Base-by-base conservation (phyloP, 2,888 invertebrate species). In the Thalpophila matura region DNA sequence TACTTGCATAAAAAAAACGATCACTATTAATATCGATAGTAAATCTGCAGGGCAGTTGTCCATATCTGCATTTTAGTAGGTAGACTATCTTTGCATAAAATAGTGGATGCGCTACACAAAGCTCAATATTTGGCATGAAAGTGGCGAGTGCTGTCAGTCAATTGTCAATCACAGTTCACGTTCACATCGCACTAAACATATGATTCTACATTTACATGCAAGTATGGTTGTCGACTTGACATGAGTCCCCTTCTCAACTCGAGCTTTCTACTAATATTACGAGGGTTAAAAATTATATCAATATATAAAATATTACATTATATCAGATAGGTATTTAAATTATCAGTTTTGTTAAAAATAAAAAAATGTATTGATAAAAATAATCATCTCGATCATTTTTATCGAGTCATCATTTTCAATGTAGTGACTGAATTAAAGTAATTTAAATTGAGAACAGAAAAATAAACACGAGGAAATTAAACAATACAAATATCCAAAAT, bases 151-250 rank as follows among this genome's bases (percentile, higher is more conserved):
- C 3, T 35, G 31, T 24, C 22, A 4, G n/a, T 42, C 29, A 35
- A 42, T 12, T 37, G 20, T 10, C 14, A 22, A 16, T 10, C 14
- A 22, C 9, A 42, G 38, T 75, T 76, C 74, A 76, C 57, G 77
- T 79, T 60, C 61, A 62, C 66, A 49, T 60, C 61, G 63, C 27
- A 38, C 6, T 37, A 27, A 38, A 51, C 51, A 51, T 66, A 43
- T 68, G 18, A 37, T 53, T 62, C 51, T 76, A 70, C 63, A 51
- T 71, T 57, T 61, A 74, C 81, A 82, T 76, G 81, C 83, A 88
- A 83, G 86, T 85, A 93, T 91, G 93, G 93, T 93, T 93, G 93
- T 93, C 84, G 91, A 93, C 90, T 90, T 90, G 89, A 88, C 90
- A 91, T 77, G 89, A 91, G 93, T 91, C 91, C 86, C 85, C 86